Evolutionary conservation across 2,113 vertebrate genomes (phyloP).

Genomic region (Rhodinocichla rosea): DNA sequence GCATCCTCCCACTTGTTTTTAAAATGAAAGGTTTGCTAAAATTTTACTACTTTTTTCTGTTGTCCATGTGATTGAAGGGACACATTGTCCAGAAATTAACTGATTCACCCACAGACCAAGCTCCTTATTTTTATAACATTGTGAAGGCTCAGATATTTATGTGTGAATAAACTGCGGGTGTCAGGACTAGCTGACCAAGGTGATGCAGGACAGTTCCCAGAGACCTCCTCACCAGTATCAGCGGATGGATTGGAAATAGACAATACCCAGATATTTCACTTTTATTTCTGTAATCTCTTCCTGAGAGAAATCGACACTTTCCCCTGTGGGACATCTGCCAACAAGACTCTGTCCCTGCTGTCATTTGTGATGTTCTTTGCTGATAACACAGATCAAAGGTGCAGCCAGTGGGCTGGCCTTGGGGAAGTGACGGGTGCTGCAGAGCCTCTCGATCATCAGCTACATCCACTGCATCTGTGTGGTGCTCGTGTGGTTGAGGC

Average conservation of each 20-base stretch:
- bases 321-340: not conserved
- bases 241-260: not conserved
- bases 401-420: not conserved
- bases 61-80: not conserved
- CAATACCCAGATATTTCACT: not conserved
- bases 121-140: not conserved
- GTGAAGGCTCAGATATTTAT: not conserved
- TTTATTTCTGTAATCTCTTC: not conserved
- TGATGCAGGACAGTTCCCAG: not conserved
- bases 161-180: not conserved
- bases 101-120: not conserved
- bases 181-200: not conserved
- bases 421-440: not conserved
- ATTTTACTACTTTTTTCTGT: not conserved
- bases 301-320: not conserved
- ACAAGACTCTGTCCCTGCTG: not conserved
- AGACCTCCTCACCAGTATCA: not conserved
- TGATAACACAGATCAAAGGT: not conserved
- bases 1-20: not conserved
- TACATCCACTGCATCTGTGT: not conserved
- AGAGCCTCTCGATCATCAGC: not conserved
- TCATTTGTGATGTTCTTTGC: not conserved
- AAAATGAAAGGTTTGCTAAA: not conserved
- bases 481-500: not conserved
- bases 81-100: rapidly evolving